Evolutionary conservation across 2,797 vertebrate species (phyloP).

Genomic region (Lycodopsis pacificus): DNA sequence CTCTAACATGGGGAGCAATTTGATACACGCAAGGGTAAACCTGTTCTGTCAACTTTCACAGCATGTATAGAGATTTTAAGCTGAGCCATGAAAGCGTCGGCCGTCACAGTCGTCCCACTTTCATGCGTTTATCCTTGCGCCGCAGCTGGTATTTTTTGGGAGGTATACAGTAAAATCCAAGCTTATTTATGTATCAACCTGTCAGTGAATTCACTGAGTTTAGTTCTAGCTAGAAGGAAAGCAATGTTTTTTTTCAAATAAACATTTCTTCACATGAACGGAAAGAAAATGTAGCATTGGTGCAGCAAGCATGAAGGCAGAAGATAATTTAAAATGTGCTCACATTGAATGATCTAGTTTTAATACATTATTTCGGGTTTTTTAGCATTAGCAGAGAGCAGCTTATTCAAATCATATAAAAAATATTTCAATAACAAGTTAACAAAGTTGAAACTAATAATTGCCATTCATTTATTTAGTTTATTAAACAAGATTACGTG

Average conservation of each 20-base stretch:
- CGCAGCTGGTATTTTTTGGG: not conserved
- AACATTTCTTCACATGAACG: not conserved
- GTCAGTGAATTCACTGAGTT: not conserved
- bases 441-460: not conserved
- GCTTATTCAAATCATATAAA: not conserved
- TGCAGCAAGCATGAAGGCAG: not conserved
- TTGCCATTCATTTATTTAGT: not conserved
- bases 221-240: not conserved
- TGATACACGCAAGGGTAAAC: not conserved
- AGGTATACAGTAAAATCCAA: not conserved
- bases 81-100: not conserved
- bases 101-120: not conserved
- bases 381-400: not conserved
- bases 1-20: not conserved
- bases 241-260: not conserved
- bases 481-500: not conserved
- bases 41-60: not conserved
- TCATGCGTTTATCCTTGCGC: not conserved
- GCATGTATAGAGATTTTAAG: not conserved
- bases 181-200: slow-evolving; percentile 2
- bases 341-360: not conserved
- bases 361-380: not conserved
- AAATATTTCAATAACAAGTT: not conserved
- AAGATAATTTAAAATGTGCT: not conserved
- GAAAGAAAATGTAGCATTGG: not conserved